Base-by-base conservation (phyloP, 2,888 invertebrate genomes). In the Drosophila subquinaria region DNA sequence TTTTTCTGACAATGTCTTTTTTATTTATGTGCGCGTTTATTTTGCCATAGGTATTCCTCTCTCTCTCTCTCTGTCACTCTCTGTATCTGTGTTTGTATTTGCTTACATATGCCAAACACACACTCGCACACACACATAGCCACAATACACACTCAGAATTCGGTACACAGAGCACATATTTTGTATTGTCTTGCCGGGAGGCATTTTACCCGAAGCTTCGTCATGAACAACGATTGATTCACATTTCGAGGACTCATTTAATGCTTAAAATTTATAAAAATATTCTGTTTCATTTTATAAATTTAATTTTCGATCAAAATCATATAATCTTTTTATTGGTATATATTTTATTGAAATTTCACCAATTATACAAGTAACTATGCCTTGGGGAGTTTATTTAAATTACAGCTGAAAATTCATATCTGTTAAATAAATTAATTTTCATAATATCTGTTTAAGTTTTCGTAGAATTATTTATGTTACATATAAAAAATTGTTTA, bases 1-100 rank as follows among this genome's bases (percentile, higher is more conserved):
- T 79, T 73, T 70, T 75, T 76, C 76, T 67, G 82, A 65, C 80
- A 69, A 79, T 79, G 67, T 79, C 71, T 76, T 52, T 67, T 69
- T 89, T 87, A 86, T 83, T 88, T 88, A 86, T 88, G 86, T 88
- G 79, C 81, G 63, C 81, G 73, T 81, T 81, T 79, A 81, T 77
- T 77, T 76, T 62, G 81, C 81, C 73, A 78, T 81, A 81, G 77
- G 77, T 77, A 77, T 72, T 68, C 6, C 40, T 50, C 60, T 65
- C 56, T 68, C 51, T 77, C 56, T 76, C 56, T 68, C 51, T 64
- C 23, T 53, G 56, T 68, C 56, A 65, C 51, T 64, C 23, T 53
- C 56, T 68, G 52, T 65, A 45, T 64, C 48, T 76, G 56, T 77
- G 53, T 77, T 77, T 77, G 78, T 79, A 73, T 79, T 68, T 81